These are phyloP conservation scores for Apis laboriosa DNA, from an alignment of 1,140 invertebrate species.

Conservation along the genomic window DNA sequence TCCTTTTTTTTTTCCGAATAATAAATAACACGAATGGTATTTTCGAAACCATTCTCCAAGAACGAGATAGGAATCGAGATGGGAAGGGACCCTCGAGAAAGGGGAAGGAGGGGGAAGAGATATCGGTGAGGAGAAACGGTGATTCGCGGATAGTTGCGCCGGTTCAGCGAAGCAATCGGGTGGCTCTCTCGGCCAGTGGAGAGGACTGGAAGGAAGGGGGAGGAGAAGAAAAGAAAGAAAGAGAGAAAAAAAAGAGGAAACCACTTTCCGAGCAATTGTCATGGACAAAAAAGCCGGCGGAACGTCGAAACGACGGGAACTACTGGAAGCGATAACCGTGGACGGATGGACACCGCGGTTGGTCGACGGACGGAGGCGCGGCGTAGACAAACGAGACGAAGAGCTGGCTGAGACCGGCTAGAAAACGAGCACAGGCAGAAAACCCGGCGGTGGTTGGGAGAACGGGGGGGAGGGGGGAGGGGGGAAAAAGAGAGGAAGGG, in stretches of 20 bases:
- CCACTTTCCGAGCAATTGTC: slow-evolving; percentile 75
- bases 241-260: background rate
- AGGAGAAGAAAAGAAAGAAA: no score
- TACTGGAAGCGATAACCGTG: slow-evolving; percentile 64
- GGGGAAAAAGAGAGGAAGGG: slow-evolving; percentile 2
- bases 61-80: background rate
- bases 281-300: slow-evolving; percentile 62
- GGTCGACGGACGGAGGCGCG: slow-evolving; percentile 31
- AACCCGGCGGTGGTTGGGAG: slow-evolving; percentile 4
- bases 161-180: background rate
- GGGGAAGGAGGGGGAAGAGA: background rate
- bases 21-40: no score
- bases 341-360: slow-evolving; percentile 51
- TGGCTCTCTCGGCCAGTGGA: background rate
- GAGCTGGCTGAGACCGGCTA: slow-evolving; percentile 35
- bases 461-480: background rate
- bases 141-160: background rate
- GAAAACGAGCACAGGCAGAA: slow-evolving; percentile 52
- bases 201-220: no score
- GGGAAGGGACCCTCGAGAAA: no score
- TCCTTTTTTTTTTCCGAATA: no score
- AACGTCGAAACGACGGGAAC: slow-evolving; percentile 61
- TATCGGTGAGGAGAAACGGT: background rate
- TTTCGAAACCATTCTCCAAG: no score
- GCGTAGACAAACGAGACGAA: slow-evolving; percentile 41